Evolutionary conservation across 2,113 vertebrate genomes (phyloP).

Genomic region (Forbesichthys agassizii): DNA sequence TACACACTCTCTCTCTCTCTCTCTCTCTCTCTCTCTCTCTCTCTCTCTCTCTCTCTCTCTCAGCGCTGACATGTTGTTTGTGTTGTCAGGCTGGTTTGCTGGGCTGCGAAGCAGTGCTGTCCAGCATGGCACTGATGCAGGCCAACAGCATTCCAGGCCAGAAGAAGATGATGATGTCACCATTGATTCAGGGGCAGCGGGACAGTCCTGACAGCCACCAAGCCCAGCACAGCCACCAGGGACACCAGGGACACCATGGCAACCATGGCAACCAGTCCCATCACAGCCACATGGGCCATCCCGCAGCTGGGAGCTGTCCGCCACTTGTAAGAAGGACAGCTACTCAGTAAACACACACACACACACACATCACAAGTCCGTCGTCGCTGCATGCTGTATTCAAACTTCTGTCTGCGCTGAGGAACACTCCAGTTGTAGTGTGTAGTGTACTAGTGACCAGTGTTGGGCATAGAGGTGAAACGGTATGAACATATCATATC

Average conservation of each 20-base stretch:
- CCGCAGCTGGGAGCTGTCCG: slow-evolving; percentile 71
- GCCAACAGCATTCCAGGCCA: slow-evolving; percentile 78
- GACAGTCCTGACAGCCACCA: slow-evolving; percentile 65
- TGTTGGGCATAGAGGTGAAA: no score
- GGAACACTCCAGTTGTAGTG: no score
- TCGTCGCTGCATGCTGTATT: no score
- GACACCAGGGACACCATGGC: slow-evolving; percentile 61
- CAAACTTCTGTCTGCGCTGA: no score
- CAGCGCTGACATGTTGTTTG: slow-evolving; percentile 42
- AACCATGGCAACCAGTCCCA: slow-evolving; percentile 67
- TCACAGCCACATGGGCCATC: slow-evolving; percentile 74
- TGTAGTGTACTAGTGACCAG: no score
- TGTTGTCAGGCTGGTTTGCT: slow-evolving; percentile 77
- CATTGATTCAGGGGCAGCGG: slow-evolving; percentile 74
- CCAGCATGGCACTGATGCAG: slow-evolving; percentile 83
- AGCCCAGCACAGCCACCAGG: slow-evolving; percentile 66
- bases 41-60: slow-evolving; percentile 14
- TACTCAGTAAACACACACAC: not conserved
- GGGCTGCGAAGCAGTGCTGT: slow-evolving; percentile 81
- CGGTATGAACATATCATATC: no score
- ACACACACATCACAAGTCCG: not conserved
- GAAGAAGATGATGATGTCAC: slow-evolving; percentile 80
- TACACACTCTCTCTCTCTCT: slow-evolving; percentile 8
- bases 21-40: slow-evolving; percentile 8
- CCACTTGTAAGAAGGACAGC: slow-evolving; percentile 73